phyloP scores from a whole-genome alignment of 2,797 vertebrate genomes.

The Alca torda region DNA sequence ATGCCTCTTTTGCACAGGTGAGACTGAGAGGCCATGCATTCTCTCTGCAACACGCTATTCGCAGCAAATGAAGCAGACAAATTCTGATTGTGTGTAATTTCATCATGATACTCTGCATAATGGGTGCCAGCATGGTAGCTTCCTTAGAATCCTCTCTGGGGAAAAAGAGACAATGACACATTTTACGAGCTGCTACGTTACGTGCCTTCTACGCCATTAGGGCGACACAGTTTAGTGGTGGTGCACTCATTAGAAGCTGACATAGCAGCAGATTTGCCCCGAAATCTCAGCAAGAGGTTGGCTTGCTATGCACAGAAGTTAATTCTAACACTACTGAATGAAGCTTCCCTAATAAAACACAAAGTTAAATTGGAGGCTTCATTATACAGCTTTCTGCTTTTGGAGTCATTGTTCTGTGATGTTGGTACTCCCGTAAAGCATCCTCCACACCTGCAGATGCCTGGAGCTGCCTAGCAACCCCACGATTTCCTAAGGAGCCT shows the following conservation, averaged over 20 bases:
- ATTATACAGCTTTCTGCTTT: background rate
- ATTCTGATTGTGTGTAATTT: background rate
- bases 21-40: accelerated
- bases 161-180: background rate
- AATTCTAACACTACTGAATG: background rate
- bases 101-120: background rate
- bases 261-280: background rate
- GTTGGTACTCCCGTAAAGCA: background rate
- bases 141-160: background rate
- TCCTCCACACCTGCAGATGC: background rate
- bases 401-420: background rate
- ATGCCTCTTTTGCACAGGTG: background rate
- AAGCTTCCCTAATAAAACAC: background rate
- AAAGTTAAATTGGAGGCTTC: background rate
- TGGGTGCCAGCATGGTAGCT: background rate
- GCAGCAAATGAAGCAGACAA: background rate
- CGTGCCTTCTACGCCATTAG: background rate
- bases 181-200: background rate
- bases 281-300: background rate
- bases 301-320: background rate
- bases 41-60: background rate
- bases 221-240: background rate
- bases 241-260: background rate
- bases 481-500: background rate
- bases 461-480: constrained; percentile 50